Base-by-base conservation (phyloP, 2,113 vertebrate species). In the Ammodramus savannarum region DNA sequence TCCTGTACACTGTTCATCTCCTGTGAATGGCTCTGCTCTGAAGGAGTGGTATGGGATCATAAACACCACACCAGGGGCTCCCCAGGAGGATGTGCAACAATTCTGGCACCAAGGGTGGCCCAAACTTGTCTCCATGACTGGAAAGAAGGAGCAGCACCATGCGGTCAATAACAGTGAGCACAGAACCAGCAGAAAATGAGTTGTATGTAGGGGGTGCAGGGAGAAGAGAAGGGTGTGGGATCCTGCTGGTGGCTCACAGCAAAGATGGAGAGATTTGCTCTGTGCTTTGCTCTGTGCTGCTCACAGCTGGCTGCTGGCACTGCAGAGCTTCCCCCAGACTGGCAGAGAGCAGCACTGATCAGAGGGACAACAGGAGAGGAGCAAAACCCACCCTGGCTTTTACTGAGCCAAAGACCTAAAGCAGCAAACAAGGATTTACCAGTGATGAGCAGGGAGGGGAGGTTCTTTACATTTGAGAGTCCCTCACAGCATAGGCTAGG, bases 21-120 rank as follows among this genome's bases (percentile, higher is more conserved):
- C 3, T 0, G 4, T 4, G 63, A 57, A 36, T 7, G 0, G 1
- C 74, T 69, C 34, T 52, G 43, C 32, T 39, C 43, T 18, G 43
- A 29, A 51, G 65, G 22, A 0, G 0, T 19, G 23, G 16, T 13
- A 39, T 14, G 73, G 36, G 25, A 46, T 52, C 88, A 76, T 10
- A 31, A 89, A 59, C 76, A 69, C 39, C 54, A 59, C 38, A 15
- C 38, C 34, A 11, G 32, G 57, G 44, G 26, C 52, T n/a, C 52
- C 54, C 62, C 44, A 58, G 22, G 52, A 74, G 32, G 62, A 27
- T 4, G 27, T 4, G 44, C 54, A 54, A 36, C 49, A 21, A 51
- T 31, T 69, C 3, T 8, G 11, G 38, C 67, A 82, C 38, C 38
- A 58, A 63, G 48, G n/a, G 52, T 29, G 36, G 61, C 61, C 65